These are phyloP conservation scores for Solea solea DNA, from an alignment of 2,113 vertebrate species.

Conservation along the genomic window DNA sequence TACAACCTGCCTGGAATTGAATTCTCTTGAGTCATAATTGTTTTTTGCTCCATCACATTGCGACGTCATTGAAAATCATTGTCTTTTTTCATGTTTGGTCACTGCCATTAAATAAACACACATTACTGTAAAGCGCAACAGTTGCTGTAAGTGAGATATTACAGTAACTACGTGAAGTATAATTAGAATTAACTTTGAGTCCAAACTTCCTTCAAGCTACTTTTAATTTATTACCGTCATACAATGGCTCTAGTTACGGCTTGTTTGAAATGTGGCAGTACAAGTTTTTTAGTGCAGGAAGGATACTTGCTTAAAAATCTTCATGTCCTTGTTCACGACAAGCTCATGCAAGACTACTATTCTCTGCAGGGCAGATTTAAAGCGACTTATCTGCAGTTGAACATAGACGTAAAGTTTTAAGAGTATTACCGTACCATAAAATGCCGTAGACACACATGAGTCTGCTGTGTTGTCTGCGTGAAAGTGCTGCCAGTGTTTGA, in stretches of 20 bases:
- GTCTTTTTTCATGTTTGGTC: neutral
- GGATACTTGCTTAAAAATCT: constrained; percentile 13
- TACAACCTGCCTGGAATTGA: too few species aligned
- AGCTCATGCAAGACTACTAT: constrained; percentile 22
- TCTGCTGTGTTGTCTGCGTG: neutral
- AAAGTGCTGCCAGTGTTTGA: constrained; percentile 32
- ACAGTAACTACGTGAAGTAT: constrained; percentile 2
- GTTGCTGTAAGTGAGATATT: constrained; percentile 4
- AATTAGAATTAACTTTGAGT: neutral
- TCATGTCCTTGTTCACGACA: neutral
- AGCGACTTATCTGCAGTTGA: neutral
- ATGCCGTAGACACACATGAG: neutral
- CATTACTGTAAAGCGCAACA: neutral
- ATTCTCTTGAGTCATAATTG: neutral
- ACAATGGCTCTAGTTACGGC: constrained; percentile 45
- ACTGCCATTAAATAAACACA: neutral
- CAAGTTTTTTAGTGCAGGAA: constrained; percentile 44
- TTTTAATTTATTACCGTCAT: constrained; percentile 23
- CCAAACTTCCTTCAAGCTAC: constrained; percentile 21
- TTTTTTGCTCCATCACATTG: neutral
- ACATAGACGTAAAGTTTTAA: neutral
- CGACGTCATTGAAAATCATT: neutral
- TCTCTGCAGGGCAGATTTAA: constrained; percentile 11
- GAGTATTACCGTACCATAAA: neutral
- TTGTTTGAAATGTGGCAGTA: constrained; percentile 55